Evolutionary conservation across 2,797 vertebrate genomes (phyloP).

Genomic region (Ceryle rudis): DNA sequence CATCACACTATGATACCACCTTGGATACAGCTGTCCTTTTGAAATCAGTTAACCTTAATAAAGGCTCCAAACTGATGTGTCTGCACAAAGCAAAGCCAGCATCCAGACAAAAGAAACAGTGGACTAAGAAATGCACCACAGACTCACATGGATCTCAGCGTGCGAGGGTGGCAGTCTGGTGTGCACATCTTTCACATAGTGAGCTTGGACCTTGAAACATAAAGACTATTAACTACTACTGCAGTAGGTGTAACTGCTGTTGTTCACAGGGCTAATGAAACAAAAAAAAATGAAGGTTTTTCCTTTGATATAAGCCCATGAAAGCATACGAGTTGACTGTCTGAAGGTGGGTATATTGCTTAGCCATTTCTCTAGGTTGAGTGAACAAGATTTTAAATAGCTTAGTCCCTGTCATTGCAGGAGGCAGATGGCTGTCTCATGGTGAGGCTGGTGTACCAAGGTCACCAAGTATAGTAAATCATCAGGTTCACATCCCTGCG

Average conservation of each 20-base stretch:
- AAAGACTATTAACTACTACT: neutral
- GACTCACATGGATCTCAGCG: neutral
- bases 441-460: neutral
- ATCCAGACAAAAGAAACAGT: fast-evolving
- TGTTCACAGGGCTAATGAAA: neutral
- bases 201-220: neutral
- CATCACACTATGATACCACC: fast-evolving
- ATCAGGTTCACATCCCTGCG: fast-evolving
- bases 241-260: neutral
- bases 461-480: neutral
- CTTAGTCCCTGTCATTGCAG: neutral
- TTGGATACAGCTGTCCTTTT: neutral
- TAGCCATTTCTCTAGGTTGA: neutral
- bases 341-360: neutral
- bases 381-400: neutral
- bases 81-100: neutral
- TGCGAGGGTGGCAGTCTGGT: neutral
- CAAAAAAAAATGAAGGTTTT: neutral
- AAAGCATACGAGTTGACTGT: fast-evolving
- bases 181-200: neutral
- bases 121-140: neutral
- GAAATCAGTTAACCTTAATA: neutral
- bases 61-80: neutral
- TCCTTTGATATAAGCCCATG: fast-evolving
- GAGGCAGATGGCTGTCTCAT: fast-evolving